phyloP scores from a whole-genome alignment of 2,888 invertebrate species.

The Temnothorax rugatulus region DNA sequence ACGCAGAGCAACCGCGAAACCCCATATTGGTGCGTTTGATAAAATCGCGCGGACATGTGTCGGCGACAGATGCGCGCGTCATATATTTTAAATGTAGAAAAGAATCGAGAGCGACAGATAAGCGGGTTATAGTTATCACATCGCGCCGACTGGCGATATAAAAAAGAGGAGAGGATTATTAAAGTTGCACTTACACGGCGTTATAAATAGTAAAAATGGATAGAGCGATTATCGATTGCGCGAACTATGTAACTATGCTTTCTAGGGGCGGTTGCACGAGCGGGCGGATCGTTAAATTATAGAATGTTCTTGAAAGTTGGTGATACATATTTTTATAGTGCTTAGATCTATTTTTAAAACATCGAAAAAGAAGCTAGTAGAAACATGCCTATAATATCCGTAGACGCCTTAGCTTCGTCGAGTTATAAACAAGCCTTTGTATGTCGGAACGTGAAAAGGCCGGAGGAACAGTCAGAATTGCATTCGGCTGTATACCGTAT shows the following conservation, averaged over 20 bases:
- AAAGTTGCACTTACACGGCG: constrained; percentile 5
- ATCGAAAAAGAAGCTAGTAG: neutral
- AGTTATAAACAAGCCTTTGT: constrained; percentile 26
- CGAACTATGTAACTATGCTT: neutral
- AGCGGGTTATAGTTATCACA: constrained; percentile 19
- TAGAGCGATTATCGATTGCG: constrained; percentile 17
- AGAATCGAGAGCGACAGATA: constrained; percentile 5
- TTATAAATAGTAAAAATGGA: constrained; percentile 13
- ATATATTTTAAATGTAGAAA: neutral
- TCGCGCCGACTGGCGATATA: neutral
- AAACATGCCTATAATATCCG: neutral
- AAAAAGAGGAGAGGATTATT: constrained; percentile 5
- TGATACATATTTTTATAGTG: neutral
- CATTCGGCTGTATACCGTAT: neutral
- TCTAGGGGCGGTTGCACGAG: neutral
- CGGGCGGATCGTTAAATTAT: neutral
- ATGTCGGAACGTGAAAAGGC: neutral
- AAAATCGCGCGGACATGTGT: neutral
- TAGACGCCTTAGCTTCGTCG: neutral
- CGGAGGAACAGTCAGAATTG: constrained; percentile 8
- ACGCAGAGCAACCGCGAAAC: neutral
- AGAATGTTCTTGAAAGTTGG: constrained; percentile 27
- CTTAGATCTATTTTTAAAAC: neutral
- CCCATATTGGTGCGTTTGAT: neutral
- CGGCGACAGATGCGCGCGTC: constrained; percentile 3